Evolutionary conservation across 2,888 invertebrate species (phyloP).

Genomic region (Scaptomyza reducta): DNA sequence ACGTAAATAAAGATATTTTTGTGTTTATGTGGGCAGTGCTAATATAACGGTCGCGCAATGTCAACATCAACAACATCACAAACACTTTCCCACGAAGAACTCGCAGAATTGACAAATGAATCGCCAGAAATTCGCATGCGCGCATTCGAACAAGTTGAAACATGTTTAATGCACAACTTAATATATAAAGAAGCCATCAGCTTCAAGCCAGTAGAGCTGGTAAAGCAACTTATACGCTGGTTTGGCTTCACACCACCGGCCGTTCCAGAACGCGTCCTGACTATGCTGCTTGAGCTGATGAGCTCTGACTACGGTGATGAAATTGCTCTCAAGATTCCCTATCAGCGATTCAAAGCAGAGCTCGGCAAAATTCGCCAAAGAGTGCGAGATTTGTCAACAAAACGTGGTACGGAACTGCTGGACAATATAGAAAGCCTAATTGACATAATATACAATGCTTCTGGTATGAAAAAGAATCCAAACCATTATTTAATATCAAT

Average conservation of each 20-base stretch:
- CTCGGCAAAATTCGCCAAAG: slow-evolving; percentile 72
- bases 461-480: neutral
- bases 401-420: neutral
- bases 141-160: slow-evolving; percentile 79
- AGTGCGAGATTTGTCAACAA: neutral
- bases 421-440: neutral
- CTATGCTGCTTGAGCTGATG: slow-evolving; percentile 76
- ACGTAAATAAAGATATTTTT: neutral
- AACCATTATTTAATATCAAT: no score
- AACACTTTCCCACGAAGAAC: slow-evolving; percentile 51
- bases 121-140: slow-evolving; percentile 81
- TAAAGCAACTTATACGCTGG: slow-evolving; percentile 83
- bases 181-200: slow-evolving; percentile 69
- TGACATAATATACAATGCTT: neutral
- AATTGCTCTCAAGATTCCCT: slow-evolving; percentile 67
- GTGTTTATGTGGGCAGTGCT: neutral
- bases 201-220: slow-evolving; percentile 77
- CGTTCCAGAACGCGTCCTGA: slow-evolving; percentile 74
- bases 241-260: slow-evolving; percentile 74
- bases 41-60: slow-evolving; percentile 30
- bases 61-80: slow-evolving; percentile 14
- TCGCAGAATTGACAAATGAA: slow-evolving; percentile 79
- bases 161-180: slow-evolving; percentile 73
- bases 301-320: slow-evolving; percentile 68
- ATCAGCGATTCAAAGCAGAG: slow-evolving; percentile 71